A percentile compares a stretch with the other conserved stretches of the same genome.
Evolutionary conservation across 2,888 invertebrate species (phyloP).

Genomic region (Bursaphelenchus okinawaensis): DNA sequence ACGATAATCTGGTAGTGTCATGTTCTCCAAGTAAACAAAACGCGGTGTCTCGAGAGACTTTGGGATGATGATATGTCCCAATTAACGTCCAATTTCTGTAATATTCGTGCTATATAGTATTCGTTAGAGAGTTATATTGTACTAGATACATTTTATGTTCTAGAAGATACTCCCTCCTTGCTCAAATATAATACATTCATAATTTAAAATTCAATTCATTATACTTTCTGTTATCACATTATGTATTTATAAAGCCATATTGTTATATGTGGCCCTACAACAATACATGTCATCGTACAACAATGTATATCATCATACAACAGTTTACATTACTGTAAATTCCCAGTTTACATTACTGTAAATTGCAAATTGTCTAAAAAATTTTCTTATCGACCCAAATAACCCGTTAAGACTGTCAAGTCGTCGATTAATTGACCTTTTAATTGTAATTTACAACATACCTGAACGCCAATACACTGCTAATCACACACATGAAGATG

Average conservation of each 20-base stretch:
- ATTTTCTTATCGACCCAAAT: background rate
- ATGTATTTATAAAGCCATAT: no score
- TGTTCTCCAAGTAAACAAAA: constrained; percentile 54
- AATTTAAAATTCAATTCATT: no score
- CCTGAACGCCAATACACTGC: constrained; percentile 42
- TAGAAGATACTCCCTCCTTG: no score
- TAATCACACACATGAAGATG: constrained; percentile 49
- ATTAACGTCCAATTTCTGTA: constrained; percentile 37
- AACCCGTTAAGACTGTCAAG: background rate
- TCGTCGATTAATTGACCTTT: background rate
- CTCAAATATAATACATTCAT: no score
- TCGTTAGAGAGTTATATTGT: no score
- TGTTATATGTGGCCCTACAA: no score
- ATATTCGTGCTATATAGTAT: background rate
- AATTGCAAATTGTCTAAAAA: background rate
- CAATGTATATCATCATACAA: no score
- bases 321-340: no score
- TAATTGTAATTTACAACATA: constrained; percentile 17
- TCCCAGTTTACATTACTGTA: no score
- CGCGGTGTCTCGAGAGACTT: constrained; percentile 40
- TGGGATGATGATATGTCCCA: constrained; percentile 48
- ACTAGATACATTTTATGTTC: no score
- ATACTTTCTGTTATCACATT: no score
- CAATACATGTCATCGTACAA: no score
- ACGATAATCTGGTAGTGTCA: constrained; percentile 47